Evolutionary conservation across 37 sponge, comb jelly and placozoan species (phyloP), one percentile per base, ranked within the genome.

Genomic region (Diacarnus erythraeanus): DNA sequence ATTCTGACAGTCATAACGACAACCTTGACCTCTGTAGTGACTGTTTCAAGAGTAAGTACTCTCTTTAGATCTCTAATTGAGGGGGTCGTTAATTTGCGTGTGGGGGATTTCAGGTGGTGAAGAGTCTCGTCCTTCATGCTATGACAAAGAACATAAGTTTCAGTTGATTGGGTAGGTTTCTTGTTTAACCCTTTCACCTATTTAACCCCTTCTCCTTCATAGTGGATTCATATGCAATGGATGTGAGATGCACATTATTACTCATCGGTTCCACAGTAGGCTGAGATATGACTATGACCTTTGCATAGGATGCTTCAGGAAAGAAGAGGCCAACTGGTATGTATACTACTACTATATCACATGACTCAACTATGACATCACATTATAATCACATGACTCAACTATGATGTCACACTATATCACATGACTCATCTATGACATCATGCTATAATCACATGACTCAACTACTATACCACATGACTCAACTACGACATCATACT

Each of bases 301-400:
- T 20, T 93, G 94, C 63, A 59, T 93, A 25, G 94, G 90, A 20
- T 93, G 94, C 59, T 83, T 85, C 47, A 58, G 93, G 44, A 84
- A 85, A 37, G 81, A 84, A 41, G 86, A 85, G 40, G 61, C 63
- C 23, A 56, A 38, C 21, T 82, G 91, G 71, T 69, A 51, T 34
- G 51, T 77, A 38, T 4, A 2, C n/a, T n/a, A n/a, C n/a, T n/a
- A n/a, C n/a, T 51, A 33, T 22, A n/a, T n/a, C n/a, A n/a, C n/a
- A n/a, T n/a, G n/a, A n/a, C n/a, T n/a, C n/a, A n/a, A n/a, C n/a
- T n/a, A n/a, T n/a, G n/a, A n/a, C n/a, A n/a, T n/a, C n/a, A n/a
- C n/a, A 20, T 15, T 23, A 58, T 35, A 44, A 17, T 39, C 10
- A 21, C 15, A 63, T 47, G 42, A 54, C 18, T 5, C 34, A 29